Evolutionary conservation across 2,113 vertebrate genomes (phyloP).

Genomic region (Vombatus ursinus): DNA sequence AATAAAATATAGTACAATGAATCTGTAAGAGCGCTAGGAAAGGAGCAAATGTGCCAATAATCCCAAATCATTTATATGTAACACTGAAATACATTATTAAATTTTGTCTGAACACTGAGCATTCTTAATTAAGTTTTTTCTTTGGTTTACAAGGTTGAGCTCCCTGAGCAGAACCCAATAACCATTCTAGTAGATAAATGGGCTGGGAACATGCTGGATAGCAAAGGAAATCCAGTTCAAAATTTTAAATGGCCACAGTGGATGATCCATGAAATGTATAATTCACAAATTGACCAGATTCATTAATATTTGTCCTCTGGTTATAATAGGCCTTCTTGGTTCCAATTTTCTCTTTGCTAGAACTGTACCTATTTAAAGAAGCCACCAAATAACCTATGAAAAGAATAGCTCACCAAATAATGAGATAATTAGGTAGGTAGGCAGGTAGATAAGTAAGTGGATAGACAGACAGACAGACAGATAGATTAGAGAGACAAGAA

Average conservation of each 20-base stretch:
- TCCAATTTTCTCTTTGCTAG: background rate
- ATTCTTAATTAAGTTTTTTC: slow-evolving; percentile 42
- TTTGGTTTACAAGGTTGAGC: slow-evolving; percentile 29
- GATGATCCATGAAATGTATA: background rate
- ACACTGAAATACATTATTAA: slow-evolving; percentile 7
- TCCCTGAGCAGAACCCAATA: background rate
- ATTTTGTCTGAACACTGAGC: background rate
- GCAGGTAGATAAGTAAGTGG: background rate
- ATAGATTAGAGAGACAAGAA: too few species aligned
- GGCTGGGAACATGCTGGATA: slow-evolving; percentile 19
- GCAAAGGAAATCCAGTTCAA: slow-evolving; percentile 12
- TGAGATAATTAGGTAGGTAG: background rate
- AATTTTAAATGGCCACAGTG: slow-evolving; percentile 22
- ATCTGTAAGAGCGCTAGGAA: slow-evolving; percentile 14
- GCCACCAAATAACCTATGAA: background rate
- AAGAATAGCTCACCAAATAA: background rate
- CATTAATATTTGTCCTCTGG: background rate
- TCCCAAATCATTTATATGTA: slow-evolving; percentile 25
- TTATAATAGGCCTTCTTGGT: slow-evolving; percentile 33
- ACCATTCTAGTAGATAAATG: slow-evolving; percentile 4
- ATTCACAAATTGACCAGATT: slow-evolving; percentile 11
- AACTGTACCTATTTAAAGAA: background rate
- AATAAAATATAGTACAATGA: background rate
- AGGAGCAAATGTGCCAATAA: background rate
- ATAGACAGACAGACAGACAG: fast-evolving